Conservation (phyloP, 2,797 vertebrate species). For the Setipinna tenuifilis region DNA sequence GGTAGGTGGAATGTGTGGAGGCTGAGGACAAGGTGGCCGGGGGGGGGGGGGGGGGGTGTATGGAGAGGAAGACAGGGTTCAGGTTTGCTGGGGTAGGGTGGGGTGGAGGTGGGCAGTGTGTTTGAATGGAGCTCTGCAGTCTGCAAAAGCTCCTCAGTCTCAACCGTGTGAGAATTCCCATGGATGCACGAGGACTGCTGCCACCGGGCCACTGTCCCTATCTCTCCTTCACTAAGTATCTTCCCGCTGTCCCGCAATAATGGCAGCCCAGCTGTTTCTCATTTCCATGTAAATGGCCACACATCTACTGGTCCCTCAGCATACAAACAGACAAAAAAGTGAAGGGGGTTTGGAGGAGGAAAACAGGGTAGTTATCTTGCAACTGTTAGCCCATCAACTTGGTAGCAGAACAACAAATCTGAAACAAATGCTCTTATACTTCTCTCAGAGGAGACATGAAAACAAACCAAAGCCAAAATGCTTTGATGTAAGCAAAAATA, state of each 20-base stretch:
- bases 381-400: neutral
- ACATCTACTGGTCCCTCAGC: constrained; percentile 37
- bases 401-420: neutral
- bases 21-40: too few relatives aligned
- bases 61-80: neutral
- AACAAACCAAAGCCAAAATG: neutral
- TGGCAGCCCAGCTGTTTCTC: constrained; percentile 48
- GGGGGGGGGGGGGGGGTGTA: neutral
- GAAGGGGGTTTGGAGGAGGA: neutral
- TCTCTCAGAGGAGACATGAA: neutral
- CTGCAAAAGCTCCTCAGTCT: neutral
- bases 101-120: neutral
- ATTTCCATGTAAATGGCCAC: constrained; percentile 47
- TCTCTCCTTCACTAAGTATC: constrained; percentile 30
- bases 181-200: constrained; percentile 34
- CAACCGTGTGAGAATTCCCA: constrained; percentile 42
- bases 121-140: neutral
- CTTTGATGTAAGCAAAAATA: neutral
- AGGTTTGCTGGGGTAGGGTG: neutral
- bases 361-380: neutral
- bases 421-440: neutral
- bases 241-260: constrained; percentile 24
- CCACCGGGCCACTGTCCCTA: constrained; percentile 40
- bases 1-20: neutral
- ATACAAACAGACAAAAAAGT: neutral